Evolutionary conservation across 2,113 vertebrate species (phyloP), one percentile per base, ranked within the genome.

Genomic region (Ctenomys sociabilis): DNA sequence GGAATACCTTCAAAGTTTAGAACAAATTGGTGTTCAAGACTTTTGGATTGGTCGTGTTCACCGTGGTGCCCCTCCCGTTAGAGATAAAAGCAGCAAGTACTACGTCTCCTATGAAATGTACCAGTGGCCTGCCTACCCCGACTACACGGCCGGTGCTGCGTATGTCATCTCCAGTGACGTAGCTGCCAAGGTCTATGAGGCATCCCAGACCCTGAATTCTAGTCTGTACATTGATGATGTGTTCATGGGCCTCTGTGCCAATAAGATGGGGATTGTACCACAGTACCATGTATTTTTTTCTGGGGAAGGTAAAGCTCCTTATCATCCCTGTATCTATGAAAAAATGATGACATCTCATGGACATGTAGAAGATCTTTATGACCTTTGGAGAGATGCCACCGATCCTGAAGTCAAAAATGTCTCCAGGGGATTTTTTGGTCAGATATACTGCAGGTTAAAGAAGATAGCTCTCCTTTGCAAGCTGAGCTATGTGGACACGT

Each of bases 201-300:
- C 99, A 2, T 99, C 99, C 3, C 95, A 98, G 97, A 98, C 98
- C 19, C 98, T 99, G 28, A 99, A 99, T 93, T 98, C 99, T 14
- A 99, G 99, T 57, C 97, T 99, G 75, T 99, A 99, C 96, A 99
- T 99, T 43, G 99, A 99, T 1, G 99, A 99, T 59, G 99, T 99
- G 97, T 99, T 99, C 98, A 99, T 99, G 99, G 99, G 99, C 80
- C 99, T 99, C 83, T 99, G 99, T 98, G 99, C 99, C 97, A 99
- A 99, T 84, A 98, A 98, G 93, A 97, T 99, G 96, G 99, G 99
- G n/a, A 97, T 99, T 78, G 98, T 98, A 78, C 99, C 99, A 57
- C 99, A 99, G 87, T 87, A 99, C 92, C 99, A 99, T 26, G 97
- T 97, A 19, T 99, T 99, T 98, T 99, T 99, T 97, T 99, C 99